Evolutionary conservation across 2,797 vertebrate genomes (phyloP).

Genomic region (Telmatherina bonti): DNA sequence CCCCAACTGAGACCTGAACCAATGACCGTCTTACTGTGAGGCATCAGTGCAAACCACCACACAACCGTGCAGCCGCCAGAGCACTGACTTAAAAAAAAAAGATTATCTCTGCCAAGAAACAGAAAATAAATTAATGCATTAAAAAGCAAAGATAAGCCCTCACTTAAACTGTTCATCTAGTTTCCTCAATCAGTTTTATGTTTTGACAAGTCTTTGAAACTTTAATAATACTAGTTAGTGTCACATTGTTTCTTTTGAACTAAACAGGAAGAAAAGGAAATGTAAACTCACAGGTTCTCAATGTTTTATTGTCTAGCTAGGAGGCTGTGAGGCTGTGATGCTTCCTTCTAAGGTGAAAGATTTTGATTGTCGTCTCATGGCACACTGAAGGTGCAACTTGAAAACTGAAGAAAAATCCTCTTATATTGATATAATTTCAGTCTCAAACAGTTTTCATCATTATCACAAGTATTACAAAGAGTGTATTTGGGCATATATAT

Average conservation of each 20-base stretch:
- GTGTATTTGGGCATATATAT: no score
- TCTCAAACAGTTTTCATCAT: no score
- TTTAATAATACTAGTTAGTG: background rate
- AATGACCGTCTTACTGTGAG: no score
- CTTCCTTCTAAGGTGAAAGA: background rate
- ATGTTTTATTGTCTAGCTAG: background rate
- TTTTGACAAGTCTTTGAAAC: background rate
- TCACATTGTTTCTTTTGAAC: no score
- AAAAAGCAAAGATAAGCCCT: background rate
- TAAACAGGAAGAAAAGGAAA: background rate
- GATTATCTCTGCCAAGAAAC: background rate
- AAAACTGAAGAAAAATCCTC: no score
- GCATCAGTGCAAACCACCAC: no score
- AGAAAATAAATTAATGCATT: background rate
- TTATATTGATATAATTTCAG: background rate
- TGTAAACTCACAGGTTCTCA: background rate
- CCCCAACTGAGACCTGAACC: no score
- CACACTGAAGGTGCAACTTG: background rate
- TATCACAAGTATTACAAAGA: background rate
- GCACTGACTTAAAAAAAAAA: no score
- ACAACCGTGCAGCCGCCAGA: no score
- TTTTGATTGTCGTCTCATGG: background rate
- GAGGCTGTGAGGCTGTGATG: background rate
- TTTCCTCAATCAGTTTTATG: background rate
- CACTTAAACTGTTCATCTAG: background rate